Evolutionary conservation across 2,113 vertebrate genomes (phyloP).

Genomic region (Myotis brandtii): DNA sequence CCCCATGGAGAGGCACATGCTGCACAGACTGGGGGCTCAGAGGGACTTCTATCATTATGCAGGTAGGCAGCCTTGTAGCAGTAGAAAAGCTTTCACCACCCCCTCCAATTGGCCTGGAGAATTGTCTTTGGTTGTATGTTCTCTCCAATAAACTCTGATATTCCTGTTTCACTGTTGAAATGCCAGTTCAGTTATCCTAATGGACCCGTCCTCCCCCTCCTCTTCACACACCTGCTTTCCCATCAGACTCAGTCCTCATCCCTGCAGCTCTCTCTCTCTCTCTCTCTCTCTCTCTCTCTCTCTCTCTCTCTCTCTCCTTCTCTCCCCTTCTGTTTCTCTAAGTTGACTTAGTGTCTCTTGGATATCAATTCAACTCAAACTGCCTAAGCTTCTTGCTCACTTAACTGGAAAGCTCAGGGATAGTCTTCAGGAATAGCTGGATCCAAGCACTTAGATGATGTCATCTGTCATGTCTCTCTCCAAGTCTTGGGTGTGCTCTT

Average conservation of each 20-base stretch:
- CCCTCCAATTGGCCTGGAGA: background rate
- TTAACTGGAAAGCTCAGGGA: constrained; percentile 16
- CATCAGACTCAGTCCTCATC: background rate
- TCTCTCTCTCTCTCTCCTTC: background rate
- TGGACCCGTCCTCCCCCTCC: background rate
- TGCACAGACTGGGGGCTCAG: background rate
- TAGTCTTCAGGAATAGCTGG: constrained; percentile 23
- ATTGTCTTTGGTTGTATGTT: background rate
- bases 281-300: background rate
- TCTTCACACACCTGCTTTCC: background rate
- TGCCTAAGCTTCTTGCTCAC: constrained; percentile 15
- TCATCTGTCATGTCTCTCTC: background rate
- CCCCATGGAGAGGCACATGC: background rate
- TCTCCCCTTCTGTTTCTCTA: constrained; percentile 14
- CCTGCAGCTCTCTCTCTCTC: background rate
- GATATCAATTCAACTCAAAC: constrained; percentile 7
- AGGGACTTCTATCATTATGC: background rate
- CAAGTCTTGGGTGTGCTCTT: background rate
- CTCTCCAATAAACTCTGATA: background rate
- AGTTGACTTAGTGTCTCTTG: constrained; percentile 19
- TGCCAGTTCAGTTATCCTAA: background rate
- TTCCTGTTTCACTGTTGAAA: background rate
- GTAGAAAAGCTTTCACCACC: background rate
- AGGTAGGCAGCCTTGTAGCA: background rate
- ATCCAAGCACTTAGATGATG: background rate